Base-by-base conservation (phyloP, 1,140 invertebrate species). In the Pemphigus obesinymphae region DNA sequence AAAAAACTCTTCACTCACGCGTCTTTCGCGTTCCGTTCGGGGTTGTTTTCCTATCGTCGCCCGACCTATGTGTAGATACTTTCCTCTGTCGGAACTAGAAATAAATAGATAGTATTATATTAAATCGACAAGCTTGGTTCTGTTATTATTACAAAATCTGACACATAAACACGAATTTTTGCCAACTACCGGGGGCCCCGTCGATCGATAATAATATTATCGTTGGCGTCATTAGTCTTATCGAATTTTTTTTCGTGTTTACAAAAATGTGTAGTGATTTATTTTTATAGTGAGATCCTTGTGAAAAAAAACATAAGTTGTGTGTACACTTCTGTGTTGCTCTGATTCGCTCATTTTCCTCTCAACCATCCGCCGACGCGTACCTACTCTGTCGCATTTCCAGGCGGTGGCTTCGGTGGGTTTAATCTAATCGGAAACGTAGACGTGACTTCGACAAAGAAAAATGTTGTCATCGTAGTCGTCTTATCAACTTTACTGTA, bases 171-270 rank as follows among this genome's bases (percentile, higher is more conserved):
- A 63, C 37, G 55, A 61, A 63, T 61, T 80, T 55, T 80, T 80
- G 76, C 76, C 76, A 80, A 37, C 76, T 29, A 80, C 13, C 55
- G 34, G 37, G 4, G 23, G n/a, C 23, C n/a, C n/a, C n/a, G 23
- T 63, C n/a, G 23, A 80, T 80, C 76, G 76, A 80, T 80, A 80
- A 80, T 80, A 80, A 80, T 80, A 80, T 80, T 80, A 80, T 80
- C 76, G 76, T 80, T 80, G 75, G 76, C 76, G 76, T 80, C 55
- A 80, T 78, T 78, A 78, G 53, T 61, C 53, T 78, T 80, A 80
- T 80, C 55, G 53, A 23, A n/a, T 40, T 63, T 80, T 80, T 78
- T 58, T 78, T 61, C 20, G 3, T 50, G 3, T 78, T 26, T 13
- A 26, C 15, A 3, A 50, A 76, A 34, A 34, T 61, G 55, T 61